A percentile compares a stretch with the other conserved stretches of the same genome.
phyloP scores from a whole-genome alignment of 2,888 invertebrate genomes.

The Ormia ochracea region DNA sequence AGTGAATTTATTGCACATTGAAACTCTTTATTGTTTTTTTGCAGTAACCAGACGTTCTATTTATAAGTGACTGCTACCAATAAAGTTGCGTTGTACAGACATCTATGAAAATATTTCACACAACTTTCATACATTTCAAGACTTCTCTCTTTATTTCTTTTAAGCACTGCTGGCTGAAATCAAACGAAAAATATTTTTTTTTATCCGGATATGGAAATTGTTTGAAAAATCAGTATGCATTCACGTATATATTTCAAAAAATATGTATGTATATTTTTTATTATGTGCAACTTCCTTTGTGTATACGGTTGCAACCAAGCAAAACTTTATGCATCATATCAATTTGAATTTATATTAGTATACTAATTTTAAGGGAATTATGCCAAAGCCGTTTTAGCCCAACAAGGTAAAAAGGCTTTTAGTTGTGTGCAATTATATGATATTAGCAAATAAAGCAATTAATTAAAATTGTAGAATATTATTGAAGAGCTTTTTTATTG shows the following conservation, averaged over 20 bases:
- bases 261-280: background rate
- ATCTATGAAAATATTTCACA: background rate
- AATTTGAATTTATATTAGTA: too few species aligned
- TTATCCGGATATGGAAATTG: constrained; percentile 25
- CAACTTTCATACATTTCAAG: background rate
- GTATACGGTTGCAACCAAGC: too few species aligned
- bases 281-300: too few species aligned
- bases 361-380: too few species aligned
- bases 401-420: too few species aligned
- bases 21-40: background rate
- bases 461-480: too few species aligned
- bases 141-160: background rate
- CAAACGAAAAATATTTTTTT: background rate
- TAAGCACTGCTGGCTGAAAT: background rate
- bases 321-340: too few species aligned
- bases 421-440: too few species aligned
- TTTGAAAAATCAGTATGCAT: background rate
- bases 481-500: too few species aligned
- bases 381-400: too few species aligned
- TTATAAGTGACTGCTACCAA: background rate
- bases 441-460: too few species aligned
- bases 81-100: background rate
- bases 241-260: background rate
- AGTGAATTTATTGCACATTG: constrained; percentile 45
- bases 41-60: background rate